Conservation (phyloP, 2,888 invertebrate genomes). For the Prosapia bicincta region DNA sequence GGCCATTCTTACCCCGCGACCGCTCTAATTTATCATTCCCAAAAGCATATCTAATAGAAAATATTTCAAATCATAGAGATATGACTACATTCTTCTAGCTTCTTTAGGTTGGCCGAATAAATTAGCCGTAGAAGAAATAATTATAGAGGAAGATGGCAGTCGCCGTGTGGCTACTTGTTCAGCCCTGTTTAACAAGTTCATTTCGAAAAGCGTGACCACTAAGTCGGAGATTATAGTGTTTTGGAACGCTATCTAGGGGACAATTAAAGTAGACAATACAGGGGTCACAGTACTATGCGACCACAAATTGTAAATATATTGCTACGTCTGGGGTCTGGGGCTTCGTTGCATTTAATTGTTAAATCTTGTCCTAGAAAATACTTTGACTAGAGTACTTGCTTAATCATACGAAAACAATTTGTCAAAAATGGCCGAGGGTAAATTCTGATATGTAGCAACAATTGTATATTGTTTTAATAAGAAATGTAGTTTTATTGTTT, state of each 20-base stretch:
- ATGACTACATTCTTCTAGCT: not conserved
- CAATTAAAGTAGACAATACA: not conserved
- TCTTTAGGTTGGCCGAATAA: not conserved
- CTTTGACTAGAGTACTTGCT: too few species aligned
- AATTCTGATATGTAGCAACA: too few species aligned
- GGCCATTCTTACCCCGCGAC: not conserved
- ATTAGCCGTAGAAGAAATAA: not conserved
- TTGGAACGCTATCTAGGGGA: not conserved
- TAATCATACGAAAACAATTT: too few species aligned
- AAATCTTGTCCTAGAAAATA: too few species aligned
- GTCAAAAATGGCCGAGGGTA: too few species aligned
- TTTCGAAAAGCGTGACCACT: not conserved
- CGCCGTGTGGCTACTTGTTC: not conserved
- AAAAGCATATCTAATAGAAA: constrained; percentile 2
- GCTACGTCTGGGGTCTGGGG: too few species aligned
- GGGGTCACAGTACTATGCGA: not conserved
- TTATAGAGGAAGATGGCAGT: not conserved
- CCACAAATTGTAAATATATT: too few species aligned
- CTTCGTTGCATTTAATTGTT: too few species aligned
- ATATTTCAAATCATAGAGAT: not conserved
- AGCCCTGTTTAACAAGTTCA: not conserved
- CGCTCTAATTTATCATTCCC: not conserved
- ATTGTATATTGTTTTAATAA: too few species aligned
- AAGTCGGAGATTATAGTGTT: not conserved
- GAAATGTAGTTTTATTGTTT: too few species aligned